Base-by-base conservation (phyloP, 2,888 invertebrate species). In the Sphaerophoria rueppellii region DNA sequence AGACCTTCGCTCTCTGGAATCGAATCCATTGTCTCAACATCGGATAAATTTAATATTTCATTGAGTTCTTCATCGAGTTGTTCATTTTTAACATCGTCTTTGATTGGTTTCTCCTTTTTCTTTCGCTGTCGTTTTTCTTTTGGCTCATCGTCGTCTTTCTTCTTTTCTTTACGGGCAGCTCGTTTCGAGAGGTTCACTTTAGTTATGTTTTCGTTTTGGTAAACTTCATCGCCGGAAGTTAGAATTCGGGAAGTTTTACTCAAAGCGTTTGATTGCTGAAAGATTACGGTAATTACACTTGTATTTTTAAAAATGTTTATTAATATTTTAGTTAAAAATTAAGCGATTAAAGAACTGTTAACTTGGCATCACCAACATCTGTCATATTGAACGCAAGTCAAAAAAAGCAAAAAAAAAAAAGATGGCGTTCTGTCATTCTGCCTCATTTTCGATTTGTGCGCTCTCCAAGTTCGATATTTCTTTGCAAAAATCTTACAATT, bases 161-260 rank as follows among this genome's bases (percentile, higher is more conserved):
- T 50, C 46, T 63, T 50, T 14, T 71, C 81, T 11, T 86, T 81
- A 4, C 82, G 80, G 11, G 87, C 87, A 12, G 87, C 80, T 40
- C 88, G 88, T 70, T 88, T 89, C 16, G 88, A 88, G 32, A 88
- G 81, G 82, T 89, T 89, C 7, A 70, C 63, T 32, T 83, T 89
- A 11, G 88, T 87, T 9, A 89, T 86, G 57, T 89, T 88, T 87
- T 91, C 91, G 75, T 91, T 91, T 63, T 89, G 88, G 71, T 91
- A 90, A n/a, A 90, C 80, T 50, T 88, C 85, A 46, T 89, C 90
- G 0, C 89, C 89, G 50, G 88, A 86, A 11, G 77, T 75, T 4
- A 91, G 86, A 0, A 88, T 65, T 4, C 90, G 89, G 2, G 88
- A 85, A 0, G 89, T 89, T 43, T 86, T 87, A 80, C 90, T 90